Base-by-base conservation (phyloP, 2,888 invertebrate genomes). In the Bombylius discolor region DNA sequence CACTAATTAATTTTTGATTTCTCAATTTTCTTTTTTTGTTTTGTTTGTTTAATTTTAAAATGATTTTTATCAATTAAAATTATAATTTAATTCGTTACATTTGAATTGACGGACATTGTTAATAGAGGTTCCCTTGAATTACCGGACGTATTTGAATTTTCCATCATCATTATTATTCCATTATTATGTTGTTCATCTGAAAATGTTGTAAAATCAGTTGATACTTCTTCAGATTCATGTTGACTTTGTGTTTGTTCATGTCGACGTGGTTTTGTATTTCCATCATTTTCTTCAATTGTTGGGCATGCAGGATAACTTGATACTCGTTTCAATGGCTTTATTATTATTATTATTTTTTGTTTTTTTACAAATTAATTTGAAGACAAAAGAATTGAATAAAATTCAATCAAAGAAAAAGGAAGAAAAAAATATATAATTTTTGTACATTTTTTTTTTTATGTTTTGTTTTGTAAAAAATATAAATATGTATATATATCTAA, bases 301-400 rank as follows among this genome's bases (percentile, higher is more conserved):
- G 53, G 79, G n/a, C 68, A 65, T 12, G 69, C 70, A n/a, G 85
- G 84, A 49, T 84, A 84, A 69, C 84, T 85, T 62, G 84, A 83
- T 7, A 85, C 84, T n/a, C 85, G 76, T 64, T 84, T 82, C 51
- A 85, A 70, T 49, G 81, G 79, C 75, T 80, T 71, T 6, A 52
- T 57, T 56, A 8, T 36, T 36, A 34, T 23, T 23, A 2, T 23
- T 23, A 3, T 23, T 23, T 23, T 23, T 23, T 23, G 23, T 23
- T 23, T 23, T 39, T 14, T n/a, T 14, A 14, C 4, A 49, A 49
- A 49, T 49, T 13, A 49, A 23, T 23, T 23, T 3, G 23, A 23
- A 23, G 23, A 23, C 23, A 23, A 23, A 23, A 23, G 23, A 23
- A 23, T 2, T 23, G 23, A 23, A 23, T 23, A 23, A 23, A 23